Evolutionary conservation across 2,113 vertebrate species (phyloP), one percentile per base, ranked within the genome.

Genomic region (Colossoma macropomum): DNA sequence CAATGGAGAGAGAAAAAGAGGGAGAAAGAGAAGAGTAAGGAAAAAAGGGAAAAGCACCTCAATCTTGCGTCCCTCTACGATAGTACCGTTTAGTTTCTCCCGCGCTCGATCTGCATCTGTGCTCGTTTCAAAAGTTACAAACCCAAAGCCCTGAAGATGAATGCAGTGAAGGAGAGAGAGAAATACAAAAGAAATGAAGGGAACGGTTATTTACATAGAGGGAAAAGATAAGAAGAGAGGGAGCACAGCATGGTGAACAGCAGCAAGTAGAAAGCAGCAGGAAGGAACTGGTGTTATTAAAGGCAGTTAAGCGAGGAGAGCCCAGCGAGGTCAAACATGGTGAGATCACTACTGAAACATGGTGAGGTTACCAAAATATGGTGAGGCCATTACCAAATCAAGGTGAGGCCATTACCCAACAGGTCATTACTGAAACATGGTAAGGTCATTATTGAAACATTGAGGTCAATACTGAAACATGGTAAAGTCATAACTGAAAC

Each of bases 41-140:
- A 75, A 87, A 80, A 25, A 88, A 90, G 81, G 89, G 86, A 65
- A 89, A 93, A 93, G 97, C 97, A 99, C 97, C 97, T 99, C 97
- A 91, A 99, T 99, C 95, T 99, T 99, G 95, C 97, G 97, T 93
- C 97, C 97, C 95, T 99, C 97, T 96, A 99, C 97, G 96, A 98
- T 99, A 95, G 97, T 98, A 95, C 97, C 97, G 88, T 99, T 98
- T 96, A 99, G 97, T 96, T 99, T 98, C 96, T 98, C 97, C 93
- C 97, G 96, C 86, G 97, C 97, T 90, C 95, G 97, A 93, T 99
- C 97, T 81, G 97, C 97, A 89, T 99, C 97, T 95, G 95, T 95
- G 95, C 97, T 98, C 92, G 96, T 98, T 96, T 99, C 97, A 94
- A 99, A 99, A 95, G 97, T 99, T 95, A 99, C 97, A 96, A 99